phyloP scores from a whole-genome alignment of 2,797 vertebrate species.

The Chelonia mydas region DNA sequence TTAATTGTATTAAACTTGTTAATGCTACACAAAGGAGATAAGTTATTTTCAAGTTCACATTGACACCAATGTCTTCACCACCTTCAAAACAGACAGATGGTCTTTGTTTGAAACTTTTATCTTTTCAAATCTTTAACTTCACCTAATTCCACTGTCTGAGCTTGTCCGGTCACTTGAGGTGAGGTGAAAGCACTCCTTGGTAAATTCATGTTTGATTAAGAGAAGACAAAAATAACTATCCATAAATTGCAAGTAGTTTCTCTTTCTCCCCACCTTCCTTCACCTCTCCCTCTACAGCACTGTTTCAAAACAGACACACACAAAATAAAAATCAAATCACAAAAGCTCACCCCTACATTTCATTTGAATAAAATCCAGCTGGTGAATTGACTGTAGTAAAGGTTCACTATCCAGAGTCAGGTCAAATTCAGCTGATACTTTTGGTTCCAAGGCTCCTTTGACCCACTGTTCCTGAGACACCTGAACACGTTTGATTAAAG shows the following conservation, averaged over 20 bases:
- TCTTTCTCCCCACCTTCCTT: neutral
- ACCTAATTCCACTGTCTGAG: neutral
- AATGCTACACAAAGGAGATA: neutral
- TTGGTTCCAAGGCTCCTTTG: conserved; percentile 95
- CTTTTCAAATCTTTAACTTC: neutral
- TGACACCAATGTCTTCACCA: neutral
- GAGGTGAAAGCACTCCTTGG: neutral
- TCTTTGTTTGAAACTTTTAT: neutral
- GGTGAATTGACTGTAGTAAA: conserved; percentile 93
- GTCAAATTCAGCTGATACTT: conserved; percentile 95
- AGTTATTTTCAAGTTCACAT: neutral
- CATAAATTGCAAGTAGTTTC: neutral
- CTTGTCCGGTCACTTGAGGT: neutral
- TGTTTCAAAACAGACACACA: neutral
- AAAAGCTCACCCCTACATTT: conserved; percentile 92
- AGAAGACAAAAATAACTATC: neutral
- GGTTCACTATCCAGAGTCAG: conserved; percentile 93
- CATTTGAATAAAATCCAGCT: conserved; percentile 96
- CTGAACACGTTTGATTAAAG: conserved; percentile 94
- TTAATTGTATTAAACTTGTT: neutral
- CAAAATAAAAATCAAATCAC: conserved; percentile 46
- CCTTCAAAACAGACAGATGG: neutral
- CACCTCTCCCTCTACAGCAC: neutral
- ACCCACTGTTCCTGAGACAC: conserved; percentile 98
- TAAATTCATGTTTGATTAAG: neutral